Evolutionary conservation across 2,888 invertebrate species (phyloP).

Genomic region (Arctia plantaginis): DNA sequence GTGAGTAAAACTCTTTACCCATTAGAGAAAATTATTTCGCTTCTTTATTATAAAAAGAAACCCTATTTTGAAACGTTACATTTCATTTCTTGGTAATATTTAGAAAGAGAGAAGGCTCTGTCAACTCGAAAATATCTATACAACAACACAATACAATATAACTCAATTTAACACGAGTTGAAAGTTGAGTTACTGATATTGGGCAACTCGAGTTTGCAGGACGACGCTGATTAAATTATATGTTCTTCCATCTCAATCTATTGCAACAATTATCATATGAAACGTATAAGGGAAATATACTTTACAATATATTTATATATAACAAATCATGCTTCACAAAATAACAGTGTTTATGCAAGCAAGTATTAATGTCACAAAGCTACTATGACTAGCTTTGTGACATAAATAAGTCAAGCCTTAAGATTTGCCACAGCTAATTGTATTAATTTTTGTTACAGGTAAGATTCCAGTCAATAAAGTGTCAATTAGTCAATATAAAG

Average conservation of each 20-base stretch:
- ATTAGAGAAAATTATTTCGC: no score
- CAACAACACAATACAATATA: not conserved
- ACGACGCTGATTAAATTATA: not conserved
- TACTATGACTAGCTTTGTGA: not conserved
- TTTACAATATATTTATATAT: no score
- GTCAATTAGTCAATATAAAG: not conserved
- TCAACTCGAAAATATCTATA: not conserved
- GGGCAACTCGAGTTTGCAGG: not conserved
- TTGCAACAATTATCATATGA: no score
- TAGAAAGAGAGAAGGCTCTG: no score
- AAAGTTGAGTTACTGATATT: not conserved
- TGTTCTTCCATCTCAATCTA: not conserved
- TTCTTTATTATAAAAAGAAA: no score
- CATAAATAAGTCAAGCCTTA: not conserved
- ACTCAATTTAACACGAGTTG: not conserved
- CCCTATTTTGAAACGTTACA: no score
- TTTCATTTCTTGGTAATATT: no score
- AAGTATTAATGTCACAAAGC: no score
- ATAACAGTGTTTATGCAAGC: no score
- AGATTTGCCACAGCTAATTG: not conserved
- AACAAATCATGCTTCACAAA: no score
- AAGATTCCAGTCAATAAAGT: not conserved
- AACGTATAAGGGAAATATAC: no score
- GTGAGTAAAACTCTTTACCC: no score
- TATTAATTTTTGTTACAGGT: constrained; percentile 1